These are phyloP conservation scores for Perizoma flavofasciatum DNA, from an alignment of 2,888 invertebrate genomes.

Conservation along the genomic window DNA sequence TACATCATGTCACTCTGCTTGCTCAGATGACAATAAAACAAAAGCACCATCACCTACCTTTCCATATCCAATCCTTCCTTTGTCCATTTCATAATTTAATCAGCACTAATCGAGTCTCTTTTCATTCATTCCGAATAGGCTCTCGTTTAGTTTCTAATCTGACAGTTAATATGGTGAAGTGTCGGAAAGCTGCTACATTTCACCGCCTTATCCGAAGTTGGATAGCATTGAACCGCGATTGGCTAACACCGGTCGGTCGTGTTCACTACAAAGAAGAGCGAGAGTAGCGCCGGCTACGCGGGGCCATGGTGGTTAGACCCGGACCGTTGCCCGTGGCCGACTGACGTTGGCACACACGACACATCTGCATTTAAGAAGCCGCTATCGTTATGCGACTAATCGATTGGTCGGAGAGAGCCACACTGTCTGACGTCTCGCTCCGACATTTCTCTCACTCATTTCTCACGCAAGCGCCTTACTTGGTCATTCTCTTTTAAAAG, in stretches of 20 bases:
- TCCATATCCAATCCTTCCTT: conserved; percentile 69
- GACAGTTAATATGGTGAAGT: conserved; percentile 18
- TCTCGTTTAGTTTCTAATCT: conserved; percentile 10
- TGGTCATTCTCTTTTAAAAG: conserved; percentile 71
- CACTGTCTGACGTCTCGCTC: conserved; percentile 70
- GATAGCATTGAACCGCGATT: conserved; percentile 54
- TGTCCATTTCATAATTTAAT: conserved; percentile 75
- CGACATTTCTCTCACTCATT: conserved; percentile 61
- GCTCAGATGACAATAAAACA: conserved; percentile 30
- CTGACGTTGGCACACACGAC: conserved; percentile 80
- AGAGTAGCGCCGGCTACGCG: conserved; percentile 51
- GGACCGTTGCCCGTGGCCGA: conserved; percentile 73
- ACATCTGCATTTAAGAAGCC: conserved; percentile 84
- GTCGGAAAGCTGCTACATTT: conserved; percentile 39
- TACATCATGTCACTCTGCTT: conserved; percentile 6
- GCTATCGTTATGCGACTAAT: conserved; percentile 84
- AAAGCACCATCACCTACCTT: conserved; percentile 60
- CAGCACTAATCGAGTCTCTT: conserved; percentile 62
- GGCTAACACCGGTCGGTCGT: conserved; percentile 56
- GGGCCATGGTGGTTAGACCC: conserved; percentile 64
- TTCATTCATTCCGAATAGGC: conserved; percentile 19
- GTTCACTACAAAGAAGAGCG: conserved; percentile 66
- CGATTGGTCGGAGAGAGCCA: conserved; percentile 82
- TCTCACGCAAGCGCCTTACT: conserved; percentile 68
- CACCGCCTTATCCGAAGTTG: conserved; percentile 43